Evolutionary conservation across 2,113 vertebrate genomes (phyloP), one percentile per base, ranked within the genome.

Genomic region (Athene noctua): DNA sequence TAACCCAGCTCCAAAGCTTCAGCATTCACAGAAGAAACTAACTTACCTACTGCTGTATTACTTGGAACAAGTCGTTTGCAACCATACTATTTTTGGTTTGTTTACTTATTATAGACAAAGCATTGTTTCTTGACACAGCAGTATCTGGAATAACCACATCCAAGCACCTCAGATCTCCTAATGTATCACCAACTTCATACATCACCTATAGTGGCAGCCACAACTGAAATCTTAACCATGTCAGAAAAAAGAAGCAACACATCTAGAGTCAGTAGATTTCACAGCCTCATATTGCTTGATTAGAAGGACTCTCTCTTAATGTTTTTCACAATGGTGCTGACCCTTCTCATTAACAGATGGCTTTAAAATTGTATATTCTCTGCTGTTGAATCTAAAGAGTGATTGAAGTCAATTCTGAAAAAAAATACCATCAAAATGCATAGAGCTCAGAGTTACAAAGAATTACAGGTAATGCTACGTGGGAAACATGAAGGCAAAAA

Each of bases 391-490:
- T 47, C 36, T 74, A 5, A 80, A 70, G 13, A 89, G 13, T 17
- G 42, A 80, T 18, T 15, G 10, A 82, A 66, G 6, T 38, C 9
- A 90, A 34, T 40, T 74, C 52, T 44, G 23, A 17, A 63, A 57
- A 78, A 75, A 7, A 55, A 23, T 13, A 80, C 14, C 32, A 82
- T 18, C 58, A 79, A 67, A 61, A 71, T 32, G 71, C 26, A 73
- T 30, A 55, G 23, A 75, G 4, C 32, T 63, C 55, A 26, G 13
- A 74, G n/a, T 2, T 52, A 15, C 27, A 36, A 75, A 82, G n/a
- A 79, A 23, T 34, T 63, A 72, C 20, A 68, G 22, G 6, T 83
- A 72, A 16, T 75, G 29, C 23, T 51, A 18, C 0, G 0, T 3
- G 5, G 54, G 34, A 88, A 85, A 65, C 1, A 15, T 8, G 14